phyloP scores from a whole-genome alignment of 2,888 invertebrate species.

The Drosophila niveifrons region DNA sequence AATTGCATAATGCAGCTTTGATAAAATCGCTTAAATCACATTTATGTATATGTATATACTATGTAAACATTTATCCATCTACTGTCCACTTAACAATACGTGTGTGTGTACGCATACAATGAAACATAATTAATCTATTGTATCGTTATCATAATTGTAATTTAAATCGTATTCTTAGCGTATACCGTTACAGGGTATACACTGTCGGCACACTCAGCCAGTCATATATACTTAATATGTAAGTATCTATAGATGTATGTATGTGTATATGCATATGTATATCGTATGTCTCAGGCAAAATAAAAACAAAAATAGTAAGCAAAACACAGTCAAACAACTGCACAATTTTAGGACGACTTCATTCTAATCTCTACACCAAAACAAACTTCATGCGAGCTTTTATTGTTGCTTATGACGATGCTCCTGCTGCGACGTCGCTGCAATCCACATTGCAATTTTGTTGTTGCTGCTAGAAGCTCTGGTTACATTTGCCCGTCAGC shows the following conservation, averaged over 20 bases:
- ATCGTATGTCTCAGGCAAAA: constrained; percentile 50
- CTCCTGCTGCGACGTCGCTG: constrained; percentile 26
- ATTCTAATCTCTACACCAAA: constrained; percentile 28
- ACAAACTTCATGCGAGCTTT: constrained; percentile 27
- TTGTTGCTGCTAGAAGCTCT: constrained; percentile 16
- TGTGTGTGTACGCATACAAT: constrained; percentile 38
- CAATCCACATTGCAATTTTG: constrained; percentile 15
- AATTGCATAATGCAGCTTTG: constrained; percentile 82
- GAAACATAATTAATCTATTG: constrained; percentile 52
- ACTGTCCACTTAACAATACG: constrained; percentile 61
- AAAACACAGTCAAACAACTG: constrained; percentile 40
- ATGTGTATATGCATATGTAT: constrained; percentile 30
- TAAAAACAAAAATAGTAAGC: constrained; percentile 24
- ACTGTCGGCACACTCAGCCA: constrained; percentile 56
- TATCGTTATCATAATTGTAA: constrained; percentile 38
- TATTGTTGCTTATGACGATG: not conserved
- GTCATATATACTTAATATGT: constrained; percentile 38
- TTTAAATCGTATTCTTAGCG: constrained; percentile 40
- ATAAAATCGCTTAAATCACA: constrained; percentile 85
- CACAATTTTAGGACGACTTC: constrained; percentile 25
- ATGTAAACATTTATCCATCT: constrained; percentile 72
- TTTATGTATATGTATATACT: constrained; percentile 72
- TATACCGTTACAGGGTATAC: constrained; percentile 47
- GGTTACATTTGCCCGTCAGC: constrained; percentile 17
- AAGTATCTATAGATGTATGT: constrained; percentile 27